Percentiles rank a stretch among this genome's conserved stretches.
phyloP scores from a whole-genome alignment of 2,888 invertebrate species.

The Uropetala carovei region DNA sequence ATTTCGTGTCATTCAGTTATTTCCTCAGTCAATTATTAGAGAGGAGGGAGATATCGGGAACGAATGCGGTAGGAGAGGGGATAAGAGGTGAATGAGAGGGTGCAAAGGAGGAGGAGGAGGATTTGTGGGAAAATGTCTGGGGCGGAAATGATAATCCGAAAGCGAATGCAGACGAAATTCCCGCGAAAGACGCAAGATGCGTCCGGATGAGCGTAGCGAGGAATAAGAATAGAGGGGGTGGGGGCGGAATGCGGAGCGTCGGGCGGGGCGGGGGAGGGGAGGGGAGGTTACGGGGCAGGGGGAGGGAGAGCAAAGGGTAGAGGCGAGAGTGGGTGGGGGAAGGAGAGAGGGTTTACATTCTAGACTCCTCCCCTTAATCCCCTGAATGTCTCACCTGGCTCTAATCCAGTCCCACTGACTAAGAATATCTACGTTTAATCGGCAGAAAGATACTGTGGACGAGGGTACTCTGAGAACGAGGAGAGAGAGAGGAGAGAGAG shows the following conservation, averaged over 20 bases:
- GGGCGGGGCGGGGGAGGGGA: background rate
- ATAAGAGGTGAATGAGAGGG: no score
- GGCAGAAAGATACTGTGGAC: conserved; percentile 24
- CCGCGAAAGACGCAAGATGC: no score
- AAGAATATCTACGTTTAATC: conserved; percentile 63
- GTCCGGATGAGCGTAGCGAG: no score
- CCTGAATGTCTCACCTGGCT: conserved; percentile 45
- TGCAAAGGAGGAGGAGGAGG: no score
- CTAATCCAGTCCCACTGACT: conserved; percentile 53
- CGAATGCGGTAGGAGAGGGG: no score
- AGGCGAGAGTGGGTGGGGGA: background rate
- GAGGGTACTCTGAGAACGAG: background rate
- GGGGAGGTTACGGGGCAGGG: background rate
- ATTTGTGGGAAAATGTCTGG: no score
- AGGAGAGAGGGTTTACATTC: background rate
- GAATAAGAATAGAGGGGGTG: background rate
- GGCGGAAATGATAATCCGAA: no score
- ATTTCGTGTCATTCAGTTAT: no score
- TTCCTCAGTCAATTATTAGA: no score
- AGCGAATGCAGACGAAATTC: no score
- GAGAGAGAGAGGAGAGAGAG: background rate
- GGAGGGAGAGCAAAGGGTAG: background rate
- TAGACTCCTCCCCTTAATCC: conserved; percentile 38
- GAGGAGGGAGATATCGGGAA: no score
- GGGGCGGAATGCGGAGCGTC: background rate